Percentiles rank a stretch among this genome's conserved stretches.
Evolutionary conservation across 2,113 vertebrate genomes (phyloP).

Genomic region (Silurus glanis): DNA sequence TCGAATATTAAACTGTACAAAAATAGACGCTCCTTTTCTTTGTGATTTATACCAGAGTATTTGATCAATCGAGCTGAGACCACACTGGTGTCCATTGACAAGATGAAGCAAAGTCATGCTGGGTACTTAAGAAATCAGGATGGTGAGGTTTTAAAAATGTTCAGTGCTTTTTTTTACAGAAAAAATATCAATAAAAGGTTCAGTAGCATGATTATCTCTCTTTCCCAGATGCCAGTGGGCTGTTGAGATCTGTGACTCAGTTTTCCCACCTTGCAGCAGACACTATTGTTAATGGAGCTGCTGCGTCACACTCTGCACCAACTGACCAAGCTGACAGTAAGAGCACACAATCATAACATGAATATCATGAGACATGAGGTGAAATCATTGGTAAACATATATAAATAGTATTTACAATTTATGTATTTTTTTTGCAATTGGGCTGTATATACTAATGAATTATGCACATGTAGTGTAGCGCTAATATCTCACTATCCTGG

Average conservation of each 20-base stretch:
- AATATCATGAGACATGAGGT: background rate
- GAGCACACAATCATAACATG: slow-evolving; percentile 46
- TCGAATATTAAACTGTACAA: background rate
- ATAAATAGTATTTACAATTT: too few species aligned
- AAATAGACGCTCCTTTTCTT: background rate
- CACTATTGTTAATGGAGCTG: slow-evolving; percentile 82
- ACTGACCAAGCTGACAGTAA: slow-evolving; percentile 86
- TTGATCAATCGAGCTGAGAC: slow-evolving; percentile 80
- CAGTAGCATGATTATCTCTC: background rate
- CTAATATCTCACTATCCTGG: background rate
- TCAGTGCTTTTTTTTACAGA: too few species aligned
- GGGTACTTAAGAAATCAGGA: slow-evolving; percentile 70
- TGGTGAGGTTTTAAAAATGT: slow-evolving; percentile 67
- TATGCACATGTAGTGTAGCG: background rate
- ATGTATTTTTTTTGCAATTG: too few species aligned
- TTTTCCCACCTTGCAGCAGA: slow-evolving; percentile 86
- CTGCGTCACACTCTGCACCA: slow-evolving; percentile 81
- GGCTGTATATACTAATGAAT: background rate
- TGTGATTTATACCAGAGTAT: slow-evolving; percentile 75
- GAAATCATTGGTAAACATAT: too few species aligned
- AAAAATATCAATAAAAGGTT: background rate
- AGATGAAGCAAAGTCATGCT: slow-evolving; percentile 73
- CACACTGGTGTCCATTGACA: slow-evolving; percentile 76
- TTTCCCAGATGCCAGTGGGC: slow-evolving; percentile 72
- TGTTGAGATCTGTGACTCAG: slow-evolving; percentile 81